Evolutionary conservation across 2,113 vertebrate genomes (phyloP), one percentile per base, ranked within the genome.

Genomic region (Percopsis transmontana): DNA sequence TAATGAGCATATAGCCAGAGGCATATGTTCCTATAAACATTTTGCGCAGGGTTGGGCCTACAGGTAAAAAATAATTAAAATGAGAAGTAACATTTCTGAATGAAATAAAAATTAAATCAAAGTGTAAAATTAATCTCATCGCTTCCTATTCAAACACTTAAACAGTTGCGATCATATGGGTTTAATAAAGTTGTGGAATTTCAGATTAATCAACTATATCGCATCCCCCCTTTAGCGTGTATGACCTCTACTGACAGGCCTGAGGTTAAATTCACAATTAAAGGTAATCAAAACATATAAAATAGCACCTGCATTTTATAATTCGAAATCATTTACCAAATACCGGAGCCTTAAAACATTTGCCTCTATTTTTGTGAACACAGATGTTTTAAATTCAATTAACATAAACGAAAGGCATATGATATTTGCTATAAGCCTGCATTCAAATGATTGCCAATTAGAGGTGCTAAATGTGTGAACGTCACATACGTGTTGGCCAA

Each of bases 401-500:
- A 64, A 3, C 61, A 56, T 41, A 50, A 63, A 14, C 5, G 47
- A 15, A 48, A n/a, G 8, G 15, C 3, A 48, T 19, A 41, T 38
- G 7, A 55, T 56, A 59, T 44, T 33, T 65, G 14, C 11, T 14
- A 1, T 11, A 48, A 33, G 41, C 45, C 24, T 62, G 23, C 20
- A 15, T 38, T 48, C 53, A 41, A 58, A 72, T 72, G 72, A 68
- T 58, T 47, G 45, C 63, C 62, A 84, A 67, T 81, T 74, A 77
- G 68, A 73, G 38, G 55, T 27, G 53, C 21, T 2, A 39, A 61
- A 50, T 68, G 62, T 70, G 55, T 38, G 77, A 80, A 87, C 86
- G 85, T 89, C 81, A 87, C 3, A 15, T n/a, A 21, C 12, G 21
- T 56, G 12, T 60, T 19, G 45, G 40, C 82, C 81, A 86, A 85